phyloP scores from a whole-genome alignment of 2,797 vertebrate species.

The Glossophaga mutica region DNA sequence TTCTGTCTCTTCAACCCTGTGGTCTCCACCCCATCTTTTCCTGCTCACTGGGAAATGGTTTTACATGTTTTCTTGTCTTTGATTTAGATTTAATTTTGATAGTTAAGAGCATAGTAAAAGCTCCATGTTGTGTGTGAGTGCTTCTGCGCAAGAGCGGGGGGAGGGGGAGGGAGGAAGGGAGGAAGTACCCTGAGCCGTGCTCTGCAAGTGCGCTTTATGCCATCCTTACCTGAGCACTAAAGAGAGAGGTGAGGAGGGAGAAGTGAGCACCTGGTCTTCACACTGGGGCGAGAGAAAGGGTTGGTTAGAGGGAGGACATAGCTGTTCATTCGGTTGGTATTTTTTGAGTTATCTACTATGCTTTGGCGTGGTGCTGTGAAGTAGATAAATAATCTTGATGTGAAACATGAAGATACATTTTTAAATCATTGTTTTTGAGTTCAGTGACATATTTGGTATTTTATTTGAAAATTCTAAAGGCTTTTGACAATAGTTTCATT shows the following conservation, averaged over 20 bases:
- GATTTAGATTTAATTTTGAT: neutral
- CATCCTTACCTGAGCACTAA: neutral
- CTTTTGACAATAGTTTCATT: neutral
- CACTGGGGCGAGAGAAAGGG: neutral
- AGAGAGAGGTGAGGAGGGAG: neutral
- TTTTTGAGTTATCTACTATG: neutral
- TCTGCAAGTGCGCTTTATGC: neutral
- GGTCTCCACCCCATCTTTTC: neutral
- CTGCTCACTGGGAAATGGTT: neutral
- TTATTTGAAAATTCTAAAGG: slow-evolving; percentile 4
- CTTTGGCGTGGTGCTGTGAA: neutral
- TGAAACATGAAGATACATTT: neutral
- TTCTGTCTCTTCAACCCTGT: neutral
- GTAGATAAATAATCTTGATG: neutral
- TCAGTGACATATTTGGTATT: neutral
- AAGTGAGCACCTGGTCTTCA: neutral
- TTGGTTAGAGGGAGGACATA: neutral
- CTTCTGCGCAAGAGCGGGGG: neutral
- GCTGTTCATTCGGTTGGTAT: neutral
- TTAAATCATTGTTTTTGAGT: neutral
- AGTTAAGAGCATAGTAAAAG: neutral
- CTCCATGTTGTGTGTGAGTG: neutral
- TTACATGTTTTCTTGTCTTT: neutral
- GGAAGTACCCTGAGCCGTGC: neutral
- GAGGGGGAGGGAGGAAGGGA: too few species aligned